phyloP scores from a whole-genome alignment of 2,888 invertebrate species.

The Zele albiditarsus region DNA sequence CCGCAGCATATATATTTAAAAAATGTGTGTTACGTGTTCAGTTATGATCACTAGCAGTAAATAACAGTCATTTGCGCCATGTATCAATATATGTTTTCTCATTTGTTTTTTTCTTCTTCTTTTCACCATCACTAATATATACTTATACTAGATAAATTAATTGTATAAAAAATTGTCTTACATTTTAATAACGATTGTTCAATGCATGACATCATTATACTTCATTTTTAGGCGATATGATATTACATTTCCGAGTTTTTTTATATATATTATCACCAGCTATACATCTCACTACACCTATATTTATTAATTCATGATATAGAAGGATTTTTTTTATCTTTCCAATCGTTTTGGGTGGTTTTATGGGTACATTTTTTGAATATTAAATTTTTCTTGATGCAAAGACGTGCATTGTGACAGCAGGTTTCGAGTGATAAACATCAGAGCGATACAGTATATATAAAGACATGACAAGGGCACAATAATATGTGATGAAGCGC shows the following conservation, averaged over 20 bases:
- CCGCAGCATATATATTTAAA: neutral
- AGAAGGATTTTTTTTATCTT: neutral
- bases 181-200: too few species aligned
- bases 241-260: too few species aligned
- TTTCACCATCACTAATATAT: too few species aligned
- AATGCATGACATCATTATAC: too few species aligned
- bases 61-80: neutral
- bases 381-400: neutral
- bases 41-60: conserved; percentile 1
- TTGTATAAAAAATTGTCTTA: too few species aligned
- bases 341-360: neutral
- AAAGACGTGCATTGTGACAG: neutral
- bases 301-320: too few species aligned
- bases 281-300: too few species aligned
- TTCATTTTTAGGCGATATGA: too few species aligned
- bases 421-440: neutral
- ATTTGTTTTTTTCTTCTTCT: neutral
- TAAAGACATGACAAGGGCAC: neutral
- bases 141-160: too few species aligned
- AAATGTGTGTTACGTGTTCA: conserved; percentile 10
- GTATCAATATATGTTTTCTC: neutral
- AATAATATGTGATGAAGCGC: neutral
- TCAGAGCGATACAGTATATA: neutral
- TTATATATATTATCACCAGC: too few species aligned
- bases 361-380: neutral